Evolutionary conservation across 2,888 invertebrate genomes (phyloP), one percentile per base, ranked within the genome.

Genomic region (Synergus japonicus): DNA sequence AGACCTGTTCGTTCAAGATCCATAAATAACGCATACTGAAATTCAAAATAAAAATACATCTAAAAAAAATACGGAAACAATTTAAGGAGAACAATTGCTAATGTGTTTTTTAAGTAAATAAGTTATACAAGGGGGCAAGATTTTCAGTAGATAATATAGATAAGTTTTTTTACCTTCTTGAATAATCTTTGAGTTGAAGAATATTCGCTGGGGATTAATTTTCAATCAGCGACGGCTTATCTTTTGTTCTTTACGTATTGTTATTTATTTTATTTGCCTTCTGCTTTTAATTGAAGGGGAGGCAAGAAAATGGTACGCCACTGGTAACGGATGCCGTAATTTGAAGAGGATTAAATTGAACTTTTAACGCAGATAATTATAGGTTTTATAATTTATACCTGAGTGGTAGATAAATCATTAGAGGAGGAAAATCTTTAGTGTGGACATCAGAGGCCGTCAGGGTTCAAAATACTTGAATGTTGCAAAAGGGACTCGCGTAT

Each of bases 341-440:
- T 69, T 69, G 46, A 69, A 69, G 69, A 69, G 46, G 69, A 69
- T 69, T 69, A 69, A 69, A 69, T 69, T 69, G 46, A 69, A 69
- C 69, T 69, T 69, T 69, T 69, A 69, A 69, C 49, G 46, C 29
- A 69, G 69, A 69, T 69, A 69, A 69, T 69, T 69, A 69, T 69
- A 69, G 69, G 69, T 46, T 69, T 69, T 69, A 69, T 46, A 69
- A 69, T 69, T 69, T 69, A 69, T 69, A 46, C 46, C 46, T 46
- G 46, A 18, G 69, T 69, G 69, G 69, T 69, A 69, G 46, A 69
- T 69, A 69, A 69, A 69, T 69, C 69, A 69, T 46, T 69, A 69
- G 22, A 46, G 22, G 46, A 64, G 37, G 37, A 64, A 66, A 66
- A 66, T 43, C 43, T 43, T 46, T 44, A 13, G 67, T 67, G 67